Evolutionary conservation across 2,888 invertebrate species (phyloP).

Genomic region (Ennomos erosarius): DNA sequence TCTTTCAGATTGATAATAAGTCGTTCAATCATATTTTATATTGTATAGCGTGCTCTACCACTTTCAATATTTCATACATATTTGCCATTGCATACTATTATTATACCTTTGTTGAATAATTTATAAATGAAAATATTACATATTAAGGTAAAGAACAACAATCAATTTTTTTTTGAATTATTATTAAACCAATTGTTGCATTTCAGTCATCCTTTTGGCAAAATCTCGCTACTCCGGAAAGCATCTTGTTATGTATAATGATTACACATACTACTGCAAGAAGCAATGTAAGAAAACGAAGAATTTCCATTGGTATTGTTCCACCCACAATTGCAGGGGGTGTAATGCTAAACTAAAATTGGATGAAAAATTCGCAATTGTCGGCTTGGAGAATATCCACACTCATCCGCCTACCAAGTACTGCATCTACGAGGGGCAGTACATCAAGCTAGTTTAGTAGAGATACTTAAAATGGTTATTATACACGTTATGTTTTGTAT

Average conservation of each 20-base stretch:
- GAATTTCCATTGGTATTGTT: conserved; percentile 72
- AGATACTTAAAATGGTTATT: no score
- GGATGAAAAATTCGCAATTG: conserved; percentile 62
- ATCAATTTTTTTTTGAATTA: no score
- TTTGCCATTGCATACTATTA: no score
- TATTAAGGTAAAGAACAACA: no score
- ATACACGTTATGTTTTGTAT: no score
- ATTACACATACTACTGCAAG: conserved; percentile 76
- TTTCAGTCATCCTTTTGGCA: conserved; percentile 67
- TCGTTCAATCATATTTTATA: no score
- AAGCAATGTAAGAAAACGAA: conserved; percentile 67
- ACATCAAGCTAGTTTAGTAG: conserved; percentile 51
- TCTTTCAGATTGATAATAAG: no score
- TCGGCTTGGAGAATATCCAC: conserved; percentile 58
- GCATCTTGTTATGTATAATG: conserved; percentile 66
- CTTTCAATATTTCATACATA: no score
- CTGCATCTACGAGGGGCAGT: conserved; percentile 65
- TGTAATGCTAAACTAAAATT: conserved; percentile 71
- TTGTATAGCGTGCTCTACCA: no score
- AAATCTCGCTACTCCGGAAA: conserved; percentile 72
- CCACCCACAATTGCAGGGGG: conserved; percentile 72
- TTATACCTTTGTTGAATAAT: no score
- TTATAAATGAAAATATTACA: no score
- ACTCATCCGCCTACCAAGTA: conserved; percentile 71
- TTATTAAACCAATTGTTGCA: conserved; percentile 8